phyloP scores from a whole-genome alignment of 2,797 vertebrate genomes.

The Typhlichthys subterraneus region DNA sequence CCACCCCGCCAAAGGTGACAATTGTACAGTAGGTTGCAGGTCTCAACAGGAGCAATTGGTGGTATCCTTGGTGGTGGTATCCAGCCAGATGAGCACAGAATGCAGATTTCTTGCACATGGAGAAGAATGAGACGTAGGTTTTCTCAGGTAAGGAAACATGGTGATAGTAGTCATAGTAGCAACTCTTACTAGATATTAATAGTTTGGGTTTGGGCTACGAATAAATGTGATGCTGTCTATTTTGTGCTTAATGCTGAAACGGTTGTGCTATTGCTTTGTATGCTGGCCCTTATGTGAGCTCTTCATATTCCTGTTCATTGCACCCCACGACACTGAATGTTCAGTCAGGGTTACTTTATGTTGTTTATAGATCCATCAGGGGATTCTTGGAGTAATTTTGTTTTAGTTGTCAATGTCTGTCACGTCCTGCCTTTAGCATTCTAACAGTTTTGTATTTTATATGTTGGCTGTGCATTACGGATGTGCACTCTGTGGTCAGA shows the following conservation, averaged over 20 bases:
- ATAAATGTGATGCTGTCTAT: too few relatives aligned
- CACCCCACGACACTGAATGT: constrained; percentile 1
- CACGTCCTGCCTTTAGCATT: background rate
- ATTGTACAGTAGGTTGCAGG: background rate
- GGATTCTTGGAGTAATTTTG: constrained; percentile 12
- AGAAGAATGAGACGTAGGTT: background rate
- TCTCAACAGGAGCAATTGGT: too few relatives aligned
- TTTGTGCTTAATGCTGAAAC: too few relatives aligned
- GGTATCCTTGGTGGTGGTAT: background rate
- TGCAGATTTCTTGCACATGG: too few relatives aligned
- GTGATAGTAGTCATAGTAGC: too few relatives aligned
- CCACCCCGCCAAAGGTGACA: background rate
- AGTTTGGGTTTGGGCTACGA: too few relatives aligned
- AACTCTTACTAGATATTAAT: too few relatives aligned
- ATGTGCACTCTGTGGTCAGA: background rate
- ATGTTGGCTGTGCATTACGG: too few relatives aligned
- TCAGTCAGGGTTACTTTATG: constrained; percentile 6
- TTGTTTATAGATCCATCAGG: constrained; percentile 13
- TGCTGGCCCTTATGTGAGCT: background rate
- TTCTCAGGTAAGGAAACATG: background rate
- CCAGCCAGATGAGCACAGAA: background rate
- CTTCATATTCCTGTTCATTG: constrained; percentile 18
- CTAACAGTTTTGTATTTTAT: background rate
- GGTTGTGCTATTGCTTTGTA: too few relatives aligned
- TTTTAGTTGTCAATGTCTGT: constrained; percentile 9